Evolutionary conservation across 2,888 invertebrate genomes (phyloP).

Genomic region (Idaea biselata): DNA sequence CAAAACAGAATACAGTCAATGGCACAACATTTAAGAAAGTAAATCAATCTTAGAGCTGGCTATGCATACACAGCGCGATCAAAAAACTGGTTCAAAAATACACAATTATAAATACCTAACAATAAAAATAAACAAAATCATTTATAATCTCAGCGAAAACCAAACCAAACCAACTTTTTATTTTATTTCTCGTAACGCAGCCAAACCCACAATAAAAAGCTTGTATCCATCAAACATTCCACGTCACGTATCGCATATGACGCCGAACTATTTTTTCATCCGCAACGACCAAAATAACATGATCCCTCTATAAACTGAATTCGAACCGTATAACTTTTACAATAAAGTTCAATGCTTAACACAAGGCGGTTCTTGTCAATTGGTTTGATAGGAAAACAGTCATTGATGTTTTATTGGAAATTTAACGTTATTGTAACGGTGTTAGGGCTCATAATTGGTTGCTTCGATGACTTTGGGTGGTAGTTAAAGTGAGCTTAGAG

Average conservation of each 20-base stretch:
- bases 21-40: too few relatives aligned
- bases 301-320: not conserved
- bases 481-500: not conserved
- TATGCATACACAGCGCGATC: too few relatives aligned
- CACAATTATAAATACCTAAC: too few relatives aligned
- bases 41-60: too few relatives aligned
- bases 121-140: too few relatives aligned
- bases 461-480: not conserved
- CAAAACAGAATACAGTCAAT: too few relatives aligned
- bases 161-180: too few relatives aligned
- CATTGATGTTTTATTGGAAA: not conserved
- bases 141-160: too few relatives aligned
- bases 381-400: not conserved
- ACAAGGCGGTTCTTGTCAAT: not conserved
- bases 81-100: too few relatives aligned
- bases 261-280: not conserved
- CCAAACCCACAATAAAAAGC: not conserved
- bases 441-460: not conserved
- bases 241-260: not conserved
- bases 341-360: not conserved
- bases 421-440: not conserved
- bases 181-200: not conserved
- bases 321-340: not conserved
- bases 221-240: not conserved
- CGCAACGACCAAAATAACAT: not conserved